Conservation (phyloP, 2,797 vertebrate genomes). For the Myiotriccus ornatus region DNA sequence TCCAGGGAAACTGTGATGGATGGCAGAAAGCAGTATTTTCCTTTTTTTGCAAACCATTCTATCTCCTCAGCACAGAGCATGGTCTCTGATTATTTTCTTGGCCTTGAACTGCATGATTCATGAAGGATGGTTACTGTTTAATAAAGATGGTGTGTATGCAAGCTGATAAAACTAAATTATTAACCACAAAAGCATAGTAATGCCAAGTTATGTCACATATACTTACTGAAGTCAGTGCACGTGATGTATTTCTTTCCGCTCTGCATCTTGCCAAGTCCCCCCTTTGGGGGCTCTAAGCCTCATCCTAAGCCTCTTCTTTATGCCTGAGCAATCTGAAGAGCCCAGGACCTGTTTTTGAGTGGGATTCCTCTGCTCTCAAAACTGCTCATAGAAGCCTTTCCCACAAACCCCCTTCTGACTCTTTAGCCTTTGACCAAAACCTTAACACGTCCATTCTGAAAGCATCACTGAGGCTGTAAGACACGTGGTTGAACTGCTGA, state of each 20-base stretch:
- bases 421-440: background rate
- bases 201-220: slow-evolving; percentile 20
- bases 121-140: slow-evolving; percentile 23
- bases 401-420: background rate
- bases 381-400: background rate
- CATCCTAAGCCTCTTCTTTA: background rate
- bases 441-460: background rate
- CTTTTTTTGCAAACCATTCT: background rate
- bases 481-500: background rate
- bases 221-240: background rate
- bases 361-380: background rate
- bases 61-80: background rate
- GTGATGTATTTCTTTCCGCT: background rate
- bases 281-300: background rate
- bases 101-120: slow-evolving; percentile 19
- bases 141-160: background rate
- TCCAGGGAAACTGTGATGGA: background rate
- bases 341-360: background rate
- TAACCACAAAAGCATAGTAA: background rate
- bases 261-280: background rate
- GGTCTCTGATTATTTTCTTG: slow-evolving; percentile 24
- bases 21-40: background rate
- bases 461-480: background rate
- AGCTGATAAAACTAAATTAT: slow-evolving; percentile 41
- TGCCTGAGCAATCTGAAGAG: background rate